Conservation (phyloP, 2,888 invertebrate genomes). For the Lordiphosa fenestrarum region DNA sequence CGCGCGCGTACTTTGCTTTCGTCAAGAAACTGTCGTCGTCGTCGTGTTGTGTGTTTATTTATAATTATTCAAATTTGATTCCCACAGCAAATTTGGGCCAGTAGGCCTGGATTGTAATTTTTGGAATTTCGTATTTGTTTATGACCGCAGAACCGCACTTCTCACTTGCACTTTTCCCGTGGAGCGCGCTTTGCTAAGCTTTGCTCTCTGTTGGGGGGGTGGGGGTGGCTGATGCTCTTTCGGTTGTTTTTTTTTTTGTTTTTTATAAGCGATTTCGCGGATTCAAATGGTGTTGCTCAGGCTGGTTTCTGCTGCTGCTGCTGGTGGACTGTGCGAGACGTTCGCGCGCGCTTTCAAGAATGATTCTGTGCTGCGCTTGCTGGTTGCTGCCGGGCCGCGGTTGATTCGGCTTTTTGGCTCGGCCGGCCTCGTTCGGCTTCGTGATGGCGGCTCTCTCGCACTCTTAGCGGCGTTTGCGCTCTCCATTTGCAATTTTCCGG, state of each 20-base stretch:
- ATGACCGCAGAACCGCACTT: conserved; percentile 21
- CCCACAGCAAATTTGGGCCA: conserved; percentile 64
- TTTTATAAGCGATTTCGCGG: conserved; percentile 3
- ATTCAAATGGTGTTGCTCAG: conserved; percentile 17
- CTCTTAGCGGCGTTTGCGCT: conserved; percentile 38
- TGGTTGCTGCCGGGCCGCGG: conserved; percentile 47
- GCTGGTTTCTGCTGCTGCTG: conserved; percentile 30
- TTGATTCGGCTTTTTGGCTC: conserved; percentile 29
- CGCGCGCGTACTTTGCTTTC: conserved; percentile 26
- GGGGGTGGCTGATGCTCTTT: conserved; percentile 11
- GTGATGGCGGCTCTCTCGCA: conserved; percentile 17
- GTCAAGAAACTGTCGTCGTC: conserved; percentile 36
- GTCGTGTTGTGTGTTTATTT: conserved; percentile 60
- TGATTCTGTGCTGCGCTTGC: conserved; percentile 76
- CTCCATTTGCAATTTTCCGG: conserved; percentile 51
- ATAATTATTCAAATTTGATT: conserved; percentile 69
- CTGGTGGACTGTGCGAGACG: conserved; percentile 72
- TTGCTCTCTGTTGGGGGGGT: too few relatives aligned
- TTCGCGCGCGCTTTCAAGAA: conserved; percentile 80
- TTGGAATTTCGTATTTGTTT: conserved; percentile 15
- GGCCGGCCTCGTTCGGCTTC: conserved; percentile 36
- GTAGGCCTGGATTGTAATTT: conserved; percentile 74
- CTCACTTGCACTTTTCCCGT: conserved; percentile 15
- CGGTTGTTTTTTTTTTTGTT: conserved; percentile 3
- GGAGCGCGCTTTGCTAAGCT: too few relatives aligned